Evolutionary conservation across 1,140 invertebrate species (phyloP).

Genomic region (Heliconius hermathena): DNA sequence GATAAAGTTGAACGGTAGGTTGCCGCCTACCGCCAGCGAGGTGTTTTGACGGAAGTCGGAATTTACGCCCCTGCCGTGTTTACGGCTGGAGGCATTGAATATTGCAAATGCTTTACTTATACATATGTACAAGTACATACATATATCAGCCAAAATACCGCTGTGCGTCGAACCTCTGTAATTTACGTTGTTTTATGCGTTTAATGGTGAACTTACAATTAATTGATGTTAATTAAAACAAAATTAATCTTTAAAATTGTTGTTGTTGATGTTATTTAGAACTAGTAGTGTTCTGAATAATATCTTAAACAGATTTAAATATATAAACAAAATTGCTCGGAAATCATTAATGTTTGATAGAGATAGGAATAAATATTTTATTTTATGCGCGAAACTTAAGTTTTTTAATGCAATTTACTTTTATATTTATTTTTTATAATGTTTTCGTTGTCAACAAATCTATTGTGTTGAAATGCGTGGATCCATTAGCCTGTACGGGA

Average conservation of each 20-base stretch:
- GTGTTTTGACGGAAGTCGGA: constrained; percentile 47
- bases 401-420: no score
- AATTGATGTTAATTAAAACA: not conserved
- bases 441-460: constrained; percentile 46
- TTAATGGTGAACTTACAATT: not conserved
- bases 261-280: no score
- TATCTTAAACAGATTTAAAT: no score
- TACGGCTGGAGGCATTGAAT: constrained; percentile 44
- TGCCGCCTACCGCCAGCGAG: constrained; percentile 41
- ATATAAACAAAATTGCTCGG: no score
- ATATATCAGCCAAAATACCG: constrained; percentile 17
- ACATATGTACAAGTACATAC: not conserved
- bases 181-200: not conserved
- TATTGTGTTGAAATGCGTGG: constrained; percentile 31
- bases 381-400: no score
- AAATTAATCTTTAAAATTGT: no score
- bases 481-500: constrained; percentile 45
- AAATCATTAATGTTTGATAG: no score
- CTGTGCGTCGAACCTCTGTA: not conserved
- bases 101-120: constrained; percentile 41
- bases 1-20: constrained; percentile 44
- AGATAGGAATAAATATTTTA: no score
- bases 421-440: not conserved
- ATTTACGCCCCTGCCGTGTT: constrained; percentile 45
- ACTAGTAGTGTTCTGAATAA: no score